phyloP scores from a whole-genome alignment of 2,888 invertebrate genomes.

The Cremastinae sp. region DNA sequence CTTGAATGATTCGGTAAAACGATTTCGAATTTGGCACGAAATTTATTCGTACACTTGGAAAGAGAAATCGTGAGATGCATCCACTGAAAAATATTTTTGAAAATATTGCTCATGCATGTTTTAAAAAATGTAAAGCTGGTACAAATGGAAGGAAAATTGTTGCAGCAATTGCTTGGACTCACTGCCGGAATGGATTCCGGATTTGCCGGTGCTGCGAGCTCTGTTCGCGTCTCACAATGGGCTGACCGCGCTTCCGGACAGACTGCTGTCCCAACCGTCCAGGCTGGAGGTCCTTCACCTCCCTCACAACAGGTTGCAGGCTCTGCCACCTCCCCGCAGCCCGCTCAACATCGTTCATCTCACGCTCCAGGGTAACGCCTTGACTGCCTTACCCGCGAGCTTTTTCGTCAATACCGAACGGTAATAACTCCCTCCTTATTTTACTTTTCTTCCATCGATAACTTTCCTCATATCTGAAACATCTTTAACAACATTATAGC shows the following conservation, averaged over 20 bases:
- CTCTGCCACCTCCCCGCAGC: constrained; percentile 87
- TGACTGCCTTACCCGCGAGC: constrained; percentile 88
- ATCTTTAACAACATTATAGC: not conserved
- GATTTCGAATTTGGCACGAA: too few relatives aligned
- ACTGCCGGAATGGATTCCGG: constrained; percentile 89
- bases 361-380: constrained; percentile 89
- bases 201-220: constrained; percentile 87
- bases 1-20: too few relatives aligned
- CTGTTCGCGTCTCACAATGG: constrained; percentile 89
- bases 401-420: constrained; percentile 85
- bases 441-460: not conserved
- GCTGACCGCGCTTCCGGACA: constrained; percentile 86
- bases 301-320: constrained; percentile 89
- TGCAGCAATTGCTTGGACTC: constrained; percentile 85
- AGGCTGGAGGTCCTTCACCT: constrained; percentile 88
- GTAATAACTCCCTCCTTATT: constrained; percentile 78
- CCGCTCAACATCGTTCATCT: constrained; percentile 86
- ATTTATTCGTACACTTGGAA: too few relatives aligned
- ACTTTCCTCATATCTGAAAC: not conserved
- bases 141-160: constrained; percentile 34
- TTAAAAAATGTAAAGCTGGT: constrained; percentile 4
- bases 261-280: constrained; percentile 88
- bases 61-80: too few relatives aligned
- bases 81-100: too few relatives aligned
- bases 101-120: too few relatives aligned